Evolutionary conservation across 2,113 vertebrate genomes (phyloP), one percentile per base, ranked within the genome.

Genomic region (Callaeas wilsoni): DNA sequence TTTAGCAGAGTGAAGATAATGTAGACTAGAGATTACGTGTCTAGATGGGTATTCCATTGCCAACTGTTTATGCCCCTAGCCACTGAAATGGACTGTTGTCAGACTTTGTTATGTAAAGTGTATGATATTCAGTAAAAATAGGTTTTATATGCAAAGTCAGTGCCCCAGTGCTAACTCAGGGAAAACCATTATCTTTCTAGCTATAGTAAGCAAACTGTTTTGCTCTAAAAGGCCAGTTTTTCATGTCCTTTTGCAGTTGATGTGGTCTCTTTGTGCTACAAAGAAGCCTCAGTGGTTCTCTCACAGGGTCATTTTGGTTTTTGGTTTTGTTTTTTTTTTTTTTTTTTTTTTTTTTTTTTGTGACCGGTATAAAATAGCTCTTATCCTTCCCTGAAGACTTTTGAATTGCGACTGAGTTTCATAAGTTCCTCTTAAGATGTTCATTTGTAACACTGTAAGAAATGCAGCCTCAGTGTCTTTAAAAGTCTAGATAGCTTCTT

Each of bases 11-110:
- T 59, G 73, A 89, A 93, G 86, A 67, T 80, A 73, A 83, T 0
- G 4, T 47, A 71, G 70, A 52, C 42, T 55, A 81, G 42, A 0
- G 19, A 93, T 93, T 90, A 55, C 1, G 0, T 49, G 65, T 80
- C 83, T 92, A 67, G 80, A 77, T 78, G 27, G 1, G 3, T 71
- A 42, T 35, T 80, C 18, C n/a, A 15, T 75, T 80, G 73, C 64
- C 79, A 84, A 57, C 35, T 96, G 60, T 91, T 96, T 96, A 80
- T 94, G 94, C 80, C 89, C 16, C 52, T 70, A 78, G 89, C 91
- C 84, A 91, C 74, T 73, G 81, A 87, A 84, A 68, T 69, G 74
- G 37, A 74, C 91, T 73, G 30, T 92, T 96, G 74, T 95, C 86
- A 89, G 86, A 81, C 44, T 83, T 93, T n/a, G 42, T 91, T 92